Percentiles rank a stretch among this genome's conserved stretches.
Conservation (phyloP, 2,113 vertebrate species). For the zebrafish (Danio rerio) region GRCz12tu NC_133177.1:18138001-18138500, state of each 20-base stretch:
- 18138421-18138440: not conserved
- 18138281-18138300: slow-evolving; percentile 40
- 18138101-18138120: slow-evolving; percentile 65
- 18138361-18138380: slow-evolving; percentile 2
- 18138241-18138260: slow-evolving; percentile 69
- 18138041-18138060: slow-evolving; percentile 56
- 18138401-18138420: not conserved
- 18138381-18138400: slow-evolving; percentile 15
- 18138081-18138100: slow-evolving; percentile 66
- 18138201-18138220: slow-evolving; percentile 71
- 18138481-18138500: not conserved
- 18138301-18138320: slow-evolving; percentile 24
- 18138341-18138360: slow-evolving; percentile 9
- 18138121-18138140: slow-evolving; percentile 57
- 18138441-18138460: not conserved
- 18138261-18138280: slow-evolving; percentile 70
- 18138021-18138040: slow-evolving; percentile 1
- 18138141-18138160: slow-evolving; percentile 61
- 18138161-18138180: slow-evolving; percentile 69
- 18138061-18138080: slow-evolving; percentile 70
- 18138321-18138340: slow-evolving; percentile 23
- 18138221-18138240: slow-evolving; percentile 71
- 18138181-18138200: slow-evolving; percentile 61
- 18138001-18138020: slow-evolving; percentile 42
- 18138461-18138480: not conserved